Evolutionary conservation across 2,797 vertebrate genomes (phyloP), one percentile per base, ranked within the genome.

Genomic region (Toxotes lorentzi): DNA sequence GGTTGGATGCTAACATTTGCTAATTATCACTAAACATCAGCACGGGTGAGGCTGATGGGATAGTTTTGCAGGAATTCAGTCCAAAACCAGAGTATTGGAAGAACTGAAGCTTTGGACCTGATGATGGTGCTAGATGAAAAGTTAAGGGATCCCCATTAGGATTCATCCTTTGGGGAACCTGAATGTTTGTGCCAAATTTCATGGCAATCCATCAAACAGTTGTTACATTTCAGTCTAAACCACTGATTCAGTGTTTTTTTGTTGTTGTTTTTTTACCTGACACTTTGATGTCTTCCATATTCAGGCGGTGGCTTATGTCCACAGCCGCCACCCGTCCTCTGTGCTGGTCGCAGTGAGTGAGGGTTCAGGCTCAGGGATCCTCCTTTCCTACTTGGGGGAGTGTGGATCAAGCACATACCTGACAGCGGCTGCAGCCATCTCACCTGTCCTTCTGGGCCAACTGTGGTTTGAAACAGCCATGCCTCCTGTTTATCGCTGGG

Each of bases 311-410:
- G 83, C 90, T 17, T 98, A 97, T 71, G 82, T 97, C 77, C 92
- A 91, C 34, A 95, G 90, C 86, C 90, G 95, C 41, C 94, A 97
- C 81, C 97, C 96, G 0, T 72, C 86, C 2, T 93, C 96, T 7
- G 48, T 34, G 4, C 92, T 98, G 66, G 90, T 97, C 34, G 96
- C 96, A 0, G 88, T 96, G 78, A 98, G 97, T 41, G 96, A 97
- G 80, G 96, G 97, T 73, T 96, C 96, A 0, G 97, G 97, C 16
- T 98, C 96, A 0, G 97, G 95, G 38, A 84, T 96, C 62, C 93
- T 98, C 70, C 95, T 98, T 5, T 96, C 97, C 75, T 97, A 97
- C 92, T 87, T 97, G 78, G 97, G 97, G 0, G 97, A 98, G 83
- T 94, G 93, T 4, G 97, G 97, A 45, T 98, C 96, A 3, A 96